Conservation (phyloP, 1,140 invertebrate species). For the Calosoma granatense region DNA sequence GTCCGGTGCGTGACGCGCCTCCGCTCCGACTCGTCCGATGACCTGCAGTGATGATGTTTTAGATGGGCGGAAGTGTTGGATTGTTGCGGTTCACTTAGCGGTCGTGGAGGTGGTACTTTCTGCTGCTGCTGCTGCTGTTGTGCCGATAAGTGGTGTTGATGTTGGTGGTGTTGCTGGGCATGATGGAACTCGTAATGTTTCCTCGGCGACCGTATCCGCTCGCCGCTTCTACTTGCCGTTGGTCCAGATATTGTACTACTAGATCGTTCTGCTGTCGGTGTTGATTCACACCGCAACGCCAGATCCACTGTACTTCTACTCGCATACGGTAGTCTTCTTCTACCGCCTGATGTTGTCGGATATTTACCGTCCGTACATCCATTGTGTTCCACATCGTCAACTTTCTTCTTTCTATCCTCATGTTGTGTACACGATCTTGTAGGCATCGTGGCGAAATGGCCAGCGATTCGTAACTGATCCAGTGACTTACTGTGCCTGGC, state of each 20-base stretch:
- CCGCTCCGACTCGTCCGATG: slow-evolving; percentile 1
- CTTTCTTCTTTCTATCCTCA: not conserved
- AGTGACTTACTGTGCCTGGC: slow-evolving; percentile 69
- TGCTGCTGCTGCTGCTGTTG: not conserved
- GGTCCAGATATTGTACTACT: not conserved
- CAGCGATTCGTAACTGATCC: slow-evolving; percentile 47
- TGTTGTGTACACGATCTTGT: not conserved
- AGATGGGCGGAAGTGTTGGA: not conserved
- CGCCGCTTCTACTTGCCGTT: not conserved
- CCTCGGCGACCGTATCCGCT: not conserved
- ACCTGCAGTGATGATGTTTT: not conserved
- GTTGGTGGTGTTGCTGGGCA: not conserved
- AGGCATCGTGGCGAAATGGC: not conserved
- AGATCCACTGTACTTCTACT: not conserved
- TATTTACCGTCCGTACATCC: not conserved
- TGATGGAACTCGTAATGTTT: not conserved
- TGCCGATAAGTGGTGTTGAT: too few relatives aligned
- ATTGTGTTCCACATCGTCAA: not conserved
- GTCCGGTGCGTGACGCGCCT: not conserved
- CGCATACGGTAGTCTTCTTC: not conserved
- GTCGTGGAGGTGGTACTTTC: not conserved
- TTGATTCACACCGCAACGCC: not conserved
- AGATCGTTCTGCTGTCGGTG: not conserved
- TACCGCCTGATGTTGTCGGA: not conserved
- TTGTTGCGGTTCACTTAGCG: not conserved